Percentiles rank a stretch among this genome's conserved stretches.
phyloP scores from a whole-genome alignment of 2,888 invertebrate genomes.

The Uropetala carovei region DNA sequence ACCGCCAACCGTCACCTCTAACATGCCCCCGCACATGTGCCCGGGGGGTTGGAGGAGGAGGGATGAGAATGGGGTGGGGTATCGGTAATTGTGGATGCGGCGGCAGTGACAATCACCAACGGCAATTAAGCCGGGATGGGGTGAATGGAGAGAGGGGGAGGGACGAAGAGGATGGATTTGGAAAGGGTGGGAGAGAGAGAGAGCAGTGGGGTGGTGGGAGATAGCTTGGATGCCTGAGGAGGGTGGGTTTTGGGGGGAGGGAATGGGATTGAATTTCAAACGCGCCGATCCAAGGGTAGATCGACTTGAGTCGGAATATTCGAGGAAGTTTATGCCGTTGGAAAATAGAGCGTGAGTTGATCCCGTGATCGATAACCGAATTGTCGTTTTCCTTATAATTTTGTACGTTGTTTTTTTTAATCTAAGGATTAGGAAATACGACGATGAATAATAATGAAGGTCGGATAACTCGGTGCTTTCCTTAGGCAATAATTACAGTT shows the following conservation, averaged over 20 bases:
- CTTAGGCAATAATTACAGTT: too few relatives aligned
- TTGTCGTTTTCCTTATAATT: neutral
- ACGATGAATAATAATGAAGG: too few relatives aligned
- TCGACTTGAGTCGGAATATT: conserved; percentile 21
- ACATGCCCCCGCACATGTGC: neutral
- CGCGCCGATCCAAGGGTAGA: conserved; percentile 39
- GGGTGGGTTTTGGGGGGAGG: neutral
- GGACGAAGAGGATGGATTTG: neutral
- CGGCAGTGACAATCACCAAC: conserved; percentile 52
- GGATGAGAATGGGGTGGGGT: neutral
- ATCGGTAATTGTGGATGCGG: conserved; percentile 47
- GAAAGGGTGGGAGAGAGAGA: neutral
- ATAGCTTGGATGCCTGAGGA: neutral
- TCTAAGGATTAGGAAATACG: too few relatives aligned
- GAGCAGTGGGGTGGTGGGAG: neutral
- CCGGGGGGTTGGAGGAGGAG: neutral
- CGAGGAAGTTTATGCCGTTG: neutral
- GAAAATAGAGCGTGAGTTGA: neutral
- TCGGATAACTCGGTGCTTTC: too few relatives aligned
- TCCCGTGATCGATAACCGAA: neutral
- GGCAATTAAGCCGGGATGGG: conserved; percentile 53
- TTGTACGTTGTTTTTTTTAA: too few relatives aligned
- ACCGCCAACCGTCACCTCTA: neutral
- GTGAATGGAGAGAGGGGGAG: neutral
- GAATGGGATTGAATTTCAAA: conserved; percentile 55